Percentiles rank a stretch among this genome's conserved stretches.
Conservation (phyloP, 2,888 invertebrate species). For the Cosmia trapezina region DNA sequence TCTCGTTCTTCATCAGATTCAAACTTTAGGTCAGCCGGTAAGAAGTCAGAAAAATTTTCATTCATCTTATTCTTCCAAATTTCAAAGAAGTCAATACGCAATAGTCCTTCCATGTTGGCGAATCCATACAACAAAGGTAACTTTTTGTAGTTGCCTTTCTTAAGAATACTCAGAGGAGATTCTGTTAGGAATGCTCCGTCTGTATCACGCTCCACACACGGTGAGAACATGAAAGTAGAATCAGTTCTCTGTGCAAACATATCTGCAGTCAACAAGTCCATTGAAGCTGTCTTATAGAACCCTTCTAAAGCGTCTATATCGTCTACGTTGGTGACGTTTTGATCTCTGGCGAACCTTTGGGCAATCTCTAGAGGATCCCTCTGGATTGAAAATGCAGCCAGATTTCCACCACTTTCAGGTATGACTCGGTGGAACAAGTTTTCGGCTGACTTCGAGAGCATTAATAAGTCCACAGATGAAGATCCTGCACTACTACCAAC, state of each 20-base stretch:
- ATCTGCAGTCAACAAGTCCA: slow-evolving; percentile 59
- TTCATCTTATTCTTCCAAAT: slow-evolving; percentile 73
- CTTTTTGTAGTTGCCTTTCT: slow-evolving; percentile 64
- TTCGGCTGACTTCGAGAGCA: slow-evolving; percentile 70
- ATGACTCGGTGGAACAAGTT: slow-evolving; percentile 75
- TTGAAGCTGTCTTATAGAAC: slow-evolving; percentile 70
- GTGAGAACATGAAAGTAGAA: slow-evolving; percentile 61
- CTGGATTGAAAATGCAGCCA: slow-evolving; percentile 68
- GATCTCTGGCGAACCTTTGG: slow-evolving; percentile 62
- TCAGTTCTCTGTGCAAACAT: slow-evolving; percentile 48
- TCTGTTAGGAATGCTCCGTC: slow-evolving; percentile 71
- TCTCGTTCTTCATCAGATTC: slow-evolving; percentile 68
- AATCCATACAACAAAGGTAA: slow-evolving; percentile 69
- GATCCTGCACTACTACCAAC: slow-evolving; percentile 75
- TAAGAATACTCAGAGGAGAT: slow-evolving; percentile 71
- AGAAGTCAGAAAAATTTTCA: slow-evolving; percentile 49
- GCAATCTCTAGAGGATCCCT: slow-evolving; percentile 73
- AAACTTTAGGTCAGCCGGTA: slow-evolving; percentile 76
- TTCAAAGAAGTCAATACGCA: slow-evolving; percentile 66
- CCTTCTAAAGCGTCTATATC: slow-evolving; percentile 72
- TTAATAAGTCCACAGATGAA: slow-evolving; percentile 71
- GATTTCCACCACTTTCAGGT: slow-evolving; percentile 73
- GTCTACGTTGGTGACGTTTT: slow-evolving; percentile 68
- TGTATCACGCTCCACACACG: slow-evolving; percentile 60
- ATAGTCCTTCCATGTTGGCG: slow-evolving; percentile 71